Evolutionary conservation across 2,797 vertebrate species (phyloP).

Genomic region (Pseudochromis fuscus): DNA sequence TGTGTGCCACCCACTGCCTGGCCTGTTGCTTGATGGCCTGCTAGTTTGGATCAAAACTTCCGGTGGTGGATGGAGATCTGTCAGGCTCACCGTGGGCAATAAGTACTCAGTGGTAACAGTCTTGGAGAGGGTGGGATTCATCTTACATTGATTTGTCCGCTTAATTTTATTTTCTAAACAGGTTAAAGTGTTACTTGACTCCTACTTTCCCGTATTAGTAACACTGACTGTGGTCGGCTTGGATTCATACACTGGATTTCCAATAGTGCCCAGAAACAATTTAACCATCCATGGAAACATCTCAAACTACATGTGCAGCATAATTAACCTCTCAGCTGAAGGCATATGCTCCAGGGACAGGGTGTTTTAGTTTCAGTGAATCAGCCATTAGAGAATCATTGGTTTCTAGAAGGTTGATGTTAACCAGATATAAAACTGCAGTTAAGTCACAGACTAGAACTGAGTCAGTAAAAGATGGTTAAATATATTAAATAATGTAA

Average conservation of each 20-base stretch:
- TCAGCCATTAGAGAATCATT: constrained; percentile 23
- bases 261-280: not conserved
- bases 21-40: constrained; percentile 32
- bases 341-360: constrained; percentile 9
- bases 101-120: not conserved
- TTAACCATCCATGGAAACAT: not conserved
- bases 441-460: not conserved
- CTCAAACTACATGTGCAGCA: not conserved
- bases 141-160: not conserved
- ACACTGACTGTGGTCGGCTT: not conserved
- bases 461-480: constrained; percentile 1
- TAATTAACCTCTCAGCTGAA: not conserved
- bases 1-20: constrained; percentile 40
- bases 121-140: not conserved
- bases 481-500: not conserved
- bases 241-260: constrained; percentile 17
- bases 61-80: not conserved
- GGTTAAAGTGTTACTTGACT: not conserved
- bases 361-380: constrained; percentile 20
- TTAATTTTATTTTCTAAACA: too few relatives aligned
- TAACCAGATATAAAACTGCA: constrained; percentile 23
- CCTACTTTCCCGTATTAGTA: not conserved
- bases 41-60: constrained; percentile 19
- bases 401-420: constrained; percentile 3
- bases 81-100: not conserved